Percentiles rank a stretch among this genome's conserved stretches.
Conservation (phyloP, 1,140 invertebrate species). For the Lucilia sericata region DNA sequence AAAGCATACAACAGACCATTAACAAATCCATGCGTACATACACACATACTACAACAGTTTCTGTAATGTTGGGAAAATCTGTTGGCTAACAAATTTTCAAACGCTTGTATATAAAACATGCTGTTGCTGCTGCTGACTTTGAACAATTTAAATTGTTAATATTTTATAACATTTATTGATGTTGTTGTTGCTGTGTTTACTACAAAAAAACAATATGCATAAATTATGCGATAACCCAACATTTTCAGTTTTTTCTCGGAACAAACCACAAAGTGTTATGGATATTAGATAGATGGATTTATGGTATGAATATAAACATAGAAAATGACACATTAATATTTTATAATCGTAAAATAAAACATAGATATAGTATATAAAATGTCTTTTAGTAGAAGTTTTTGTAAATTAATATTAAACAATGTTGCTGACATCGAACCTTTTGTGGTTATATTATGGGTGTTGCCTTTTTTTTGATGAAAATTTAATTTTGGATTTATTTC, state of each 20-base stretch:
- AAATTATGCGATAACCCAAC: constrained; percentile 15
- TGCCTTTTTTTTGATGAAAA: too few species aligned
- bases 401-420: background rate
- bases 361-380: background rate
- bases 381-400: background rate
- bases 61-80: too few species aligned
- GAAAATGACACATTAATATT: background rate
- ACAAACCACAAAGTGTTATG: background rate
- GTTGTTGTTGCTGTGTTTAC: background rate
- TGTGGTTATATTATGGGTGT: too few species aligned
- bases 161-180: constrained; percentile 17
- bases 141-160: constrained; percentile 7
- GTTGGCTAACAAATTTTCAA: too few species aligned
- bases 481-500: too few species aligned
- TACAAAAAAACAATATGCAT: background rate
- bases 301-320: too few species aligned
- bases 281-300: background rate
- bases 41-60: too few species aligned
- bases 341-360: background rate
- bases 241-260: background rate
- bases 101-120: too few species aligned
- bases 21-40: too few species aligned
- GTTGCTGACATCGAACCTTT: too few species aligned
- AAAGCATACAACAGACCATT: too few species aligned
- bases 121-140: background rate